Evolutionary conservation across 1,140 invertebrate genomes (phyloP).

Genomic region (Battus philenor): DNA sequence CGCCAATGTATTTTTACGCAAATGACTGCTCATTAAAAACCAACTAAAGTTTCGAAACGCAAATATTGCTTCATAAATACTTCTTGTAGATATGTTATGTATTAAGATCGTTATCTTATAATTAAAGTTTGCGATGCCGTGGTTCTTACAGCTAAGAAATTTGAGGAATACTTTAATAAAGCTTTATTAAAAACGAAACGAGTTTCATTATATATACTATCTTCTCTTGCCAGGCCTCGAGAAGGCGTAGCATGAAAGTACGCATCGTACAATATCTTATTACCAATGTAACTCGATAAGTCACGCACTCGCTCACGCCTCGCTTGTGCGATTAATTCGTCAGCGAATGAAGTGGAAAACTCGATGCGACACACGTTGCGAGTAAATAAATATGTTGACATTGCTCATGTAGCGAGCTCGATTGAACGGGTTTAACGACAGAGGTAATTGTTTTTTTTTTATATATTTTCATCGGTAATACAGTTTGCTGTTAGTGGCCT

Average conservation of each 20-base stretch:
- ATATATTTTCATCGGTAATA: background rate
- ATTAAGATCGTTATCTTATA: no score
- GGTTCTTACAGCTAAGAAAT: slow-evolving; percentile 5
- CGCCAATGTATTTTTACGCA: no score
- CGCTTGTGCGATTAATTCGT: slow-evolving; percentile 17
- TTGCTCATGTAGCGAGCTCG: slow-evolving; percentile 14
- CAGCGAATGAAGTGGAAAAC: slow-evolving; percentile 13
- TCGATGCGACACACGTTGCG: slow-evolving; percentile 12
- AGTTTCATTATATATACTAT: background rate
- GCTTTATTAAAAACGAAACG: background rate
- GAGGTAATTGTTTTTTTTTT: slow-evolving; percentile 10
- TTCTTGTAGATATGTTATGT: no score
- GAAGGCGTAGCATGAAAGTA: slow-evolving; percentile 11
- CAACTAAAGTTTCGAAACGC: no score
- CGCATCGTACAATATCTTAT: slow-evolving; percentile 12
- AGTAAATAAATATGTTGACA: slow-evolving; percentile 18
- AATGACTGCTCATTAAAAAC: no score
- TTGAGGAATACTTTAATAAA: background rate
- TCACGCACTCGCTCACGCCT: slow-evolving; percentile 15
- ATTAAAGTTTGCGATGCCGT: no score
- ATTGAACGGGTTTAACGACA: slow-evolving; percentile 11
- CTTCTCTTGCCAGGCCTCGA: slow-evolving; percentile 7
- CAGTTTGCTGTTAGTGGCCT: background rate
- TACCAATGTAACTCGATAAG: slow-evolving; percentile 17
- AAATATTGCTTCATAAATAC: no score